Conservation (phyloP, 2,113 vertebrate species). For the Narcine bancroftii region DNA sequence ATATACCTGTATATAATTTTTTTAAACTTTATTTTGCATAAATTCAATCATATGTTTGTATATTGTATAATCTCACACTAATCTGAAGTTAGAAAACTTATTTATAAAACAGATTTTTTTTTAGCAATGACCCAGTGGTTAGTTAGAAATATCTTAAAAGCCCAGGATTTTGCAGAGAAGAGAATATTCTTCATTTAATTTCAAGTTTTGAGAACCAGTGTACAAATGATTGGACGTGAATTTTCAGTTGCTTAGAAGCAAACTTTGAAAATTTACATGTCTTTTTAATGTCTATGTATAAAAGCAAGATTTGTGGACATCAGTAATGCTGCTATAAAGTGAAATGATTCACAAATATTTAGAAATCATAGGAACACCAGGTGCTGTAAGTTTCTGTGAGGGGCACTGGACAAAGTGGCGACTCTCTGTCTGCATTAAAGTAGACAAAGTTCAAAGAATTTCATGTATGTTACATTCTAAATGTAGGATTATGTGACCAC, state of each 20-base stretch:
- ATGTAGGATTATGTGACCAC: too few relatives aligned
- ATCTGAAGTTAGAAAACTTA: not conserved
- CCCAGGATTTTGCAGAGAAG: not conserved
- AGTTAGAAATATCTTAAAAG: not conserved
- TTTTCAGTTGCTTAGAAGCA: not conserved
- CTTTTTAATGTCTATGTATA: not conserved
- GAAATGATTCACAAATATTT: not conserved
- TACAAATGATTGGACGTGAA: not conserved
- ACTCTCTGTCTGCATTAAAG: too few relatives aligned
- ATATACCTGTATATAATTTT: too few relatives aligned
- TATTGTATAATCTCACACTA: not conserved
- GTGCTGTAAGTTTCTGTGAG: too few relatives aligned
- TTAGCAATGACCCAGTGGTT: not conserved
- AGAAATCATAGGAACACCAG: too few relatives aligned
- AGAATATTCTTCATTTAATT: not conserved
- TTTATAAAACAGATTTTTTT: not conserved
- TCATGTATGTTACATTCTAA: too few relatives aligned
- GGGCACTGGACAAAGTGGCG: too few relatives aligned
- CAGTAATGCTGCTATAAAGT: not conserved
- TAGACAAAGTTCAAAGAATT: too few relatives aligned
- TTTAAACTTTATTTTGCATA: not conserved
- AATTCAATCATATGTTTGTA: not conserved
- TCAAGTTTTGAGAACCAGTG: not conserved
- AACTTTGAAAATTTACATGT: not conserved
- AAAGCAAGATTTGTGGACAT: not conserved